These are phyloP conservation scores for Ictalurus punctatus DNA, from an alignment of 2,113 vertebrate genomes.

Conservation along the genomic window DNA sequence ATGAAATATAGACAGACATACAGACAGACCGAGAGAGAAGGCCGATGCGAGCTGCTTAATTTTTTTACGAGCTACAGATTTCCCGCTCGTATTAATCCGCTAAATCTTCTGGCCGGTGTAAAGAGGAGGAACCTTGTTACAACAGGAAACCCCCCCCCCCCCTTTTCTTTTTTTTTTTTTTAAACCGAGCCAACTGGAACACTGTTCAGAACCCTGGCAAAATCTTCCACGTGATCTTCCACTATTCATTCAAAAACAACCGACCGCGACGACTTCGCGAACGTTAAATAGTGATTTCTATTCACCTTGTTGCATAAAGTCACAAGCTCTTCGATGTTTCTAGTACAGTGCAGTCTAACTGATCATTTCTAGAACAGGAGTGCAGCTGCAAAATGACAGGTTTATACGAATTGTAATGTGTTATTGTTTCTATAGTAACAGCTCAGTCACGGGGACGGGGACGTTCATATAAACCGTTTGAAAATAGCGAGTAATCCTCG, in stretches of 20 bases:
- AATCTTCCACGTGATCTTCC: not conserved
- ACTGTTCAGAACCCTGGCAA: not conserved
- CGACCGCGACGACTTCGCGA: not conserved
- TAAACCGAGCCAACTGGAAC: conserved; percentile 11
- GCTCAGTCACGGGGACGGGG: too few species aligned
- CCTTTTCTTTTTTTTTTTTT: too few species aligned
- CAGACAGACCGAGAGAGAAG: not conserved
- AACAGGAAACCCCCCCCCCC: conserved; percentile 2
- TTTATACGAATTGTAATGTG: too few species aligned
- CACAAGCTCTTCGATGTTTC: not conserved
- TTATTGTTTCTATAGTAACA: too few species aligned
- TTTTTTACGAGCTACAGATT: conserved; percentile 29
- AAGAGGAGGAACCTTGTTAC: conserved; percentile 53
- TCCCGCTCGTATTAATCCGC: conserved; percentile 30
- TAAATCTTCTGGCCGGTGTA: conserved; percentile 44
- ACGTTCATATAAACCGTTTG: too few species aligned
- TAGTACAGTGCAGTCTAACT: too few species aligned
- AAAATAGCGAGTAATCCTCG: too few species aligned
- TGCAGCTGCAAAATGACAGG: too few species aligned
- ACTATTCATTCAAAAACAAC: not conserved
- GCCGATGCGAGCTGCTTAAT: not conserved
- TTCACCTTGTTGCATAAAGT: not conserved
- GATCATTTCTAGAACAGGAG: too few species aligned
- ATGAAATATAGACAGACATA: not conserved
- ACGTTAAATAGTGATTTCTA: not conserved